These are phyloP conservation scores for Pachyramphus minor DNA, from an alignment of 2,113 vertebrate species.

Conservation along the genomic window DNA sequence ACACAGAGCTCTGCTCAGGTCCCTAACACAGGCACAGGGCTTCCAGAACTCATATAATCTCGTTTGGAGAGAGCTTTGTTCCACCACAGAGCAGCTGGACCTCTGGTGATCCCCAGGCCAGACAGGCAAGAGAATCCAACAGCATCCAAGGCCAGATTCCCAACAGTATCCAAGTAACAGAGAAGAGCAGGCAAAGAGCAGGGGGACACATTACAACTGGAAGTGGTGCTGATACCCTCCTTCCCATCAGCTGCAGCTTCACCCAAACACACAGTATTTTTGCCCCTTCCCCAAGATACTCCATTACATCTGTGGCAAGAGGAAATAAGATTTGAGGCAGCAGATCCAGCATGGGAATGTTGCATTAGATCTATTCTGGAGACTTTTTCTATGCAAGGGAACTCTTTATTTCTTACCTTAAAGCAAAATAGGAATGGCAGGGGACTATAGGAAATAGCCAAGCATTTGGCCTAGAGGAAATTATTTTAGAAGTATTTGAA, in stretches of 20 bases:
- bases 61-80: background rate
- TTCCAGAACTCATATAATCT: background rate
- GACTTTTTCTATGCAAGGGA: background rate
- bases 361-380: background rate
- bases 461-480: background rate
- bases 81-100: background rate
- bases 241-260: background rate
- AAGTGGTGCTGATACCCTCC: background rate
- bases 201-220: background rate
- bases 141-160: background rate
- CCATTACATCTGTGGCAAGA: background rate
- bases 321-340: background rate
- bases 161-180: background rate
- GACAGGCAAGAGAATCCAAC: background rate
- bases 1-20: background rate
- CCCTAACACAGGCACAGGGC: background rate
- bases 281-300: background rate
- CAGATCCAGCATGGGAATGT: background rate
- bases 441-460: background rate
- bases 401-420: background rate
- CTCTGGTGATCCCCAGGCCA: background rate
- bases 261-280: background rate
- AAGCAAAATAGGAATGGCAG: background rate
- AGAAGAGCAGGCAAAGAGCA: background rate
- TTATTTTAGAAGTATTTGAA: background rate